Percentiles rank a stretch among this genome's conserved stretches.
Evolutionary conservation across 2,888 invertebrate species (phyloP).

Genomic region (Isotomurus palustris): DNA sequence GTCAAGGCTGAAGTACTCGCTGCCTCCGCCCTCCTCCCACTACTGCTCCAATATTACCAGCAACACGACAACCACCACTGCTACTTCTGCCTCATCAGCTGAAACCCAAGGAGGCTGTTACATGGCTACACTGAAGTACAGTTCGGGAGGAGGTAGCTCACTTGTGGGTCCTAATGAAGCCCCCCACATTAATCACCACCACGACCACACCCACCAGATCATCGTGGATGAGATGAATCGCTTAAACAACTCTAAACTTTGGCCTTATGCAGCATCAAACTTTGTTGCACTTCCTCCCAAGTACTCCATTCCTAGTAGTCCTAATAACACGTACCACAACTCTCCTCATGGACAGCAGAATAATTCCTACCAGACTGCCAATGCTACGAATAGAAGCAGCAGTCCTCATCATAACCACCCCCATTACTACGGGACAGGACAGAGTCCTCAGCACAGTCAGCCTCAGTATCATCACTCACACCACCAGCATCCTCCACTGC

Average conservation of each 20-base stretch:
- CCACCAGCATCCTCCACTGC: constrained; percentile 34
- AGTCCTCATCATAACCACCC: constrained; percentile 29
- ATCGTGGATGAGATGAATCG: constrained; percentile 34
- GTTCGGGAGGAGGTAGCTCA: no score
- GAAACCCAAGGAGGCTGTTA: constrained; percentile 20
- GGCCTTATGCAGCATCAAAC: constrained; percentile 35
- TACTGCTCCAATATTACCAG: constrained; percentile 45
- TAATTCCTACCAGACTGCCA: neutral
- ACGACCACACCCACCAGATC: constrained; percentile 26
- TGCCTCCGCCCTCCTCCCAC: constrained; percentile 48
- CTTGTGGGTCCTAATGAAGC: constrained; percentile 2
- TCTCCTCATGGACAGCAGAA: neutral
- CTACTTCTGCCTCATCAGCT: constrained; percentile 34
- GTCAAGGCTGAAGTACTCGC: constrained; percentile 51
- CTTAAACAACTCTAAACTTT: constrained; percentile 11
- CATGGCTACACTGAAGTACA: constrained; percentile 37
- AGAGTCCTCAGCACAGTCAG: constrained; percentile 14
- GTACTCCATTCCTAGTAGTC: constrained; percentile 27
- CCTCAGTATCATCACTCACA: constrained; percentile 19
- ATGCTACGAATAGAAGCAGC: neutral
- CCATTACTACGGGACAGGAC: constrained; percentile 16
- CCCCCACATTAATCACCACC: constrained; percentile 11
- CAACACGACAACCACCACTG: constrained; percentile 45
- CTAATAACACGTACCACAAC: constrained; percentile 2
- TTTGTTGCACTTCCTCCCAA: constrained; percentile 43